Base-by-base conservation (phyloP, 2,797 vertebrate species). In the Yasuhikotakia modesta region DNA sequence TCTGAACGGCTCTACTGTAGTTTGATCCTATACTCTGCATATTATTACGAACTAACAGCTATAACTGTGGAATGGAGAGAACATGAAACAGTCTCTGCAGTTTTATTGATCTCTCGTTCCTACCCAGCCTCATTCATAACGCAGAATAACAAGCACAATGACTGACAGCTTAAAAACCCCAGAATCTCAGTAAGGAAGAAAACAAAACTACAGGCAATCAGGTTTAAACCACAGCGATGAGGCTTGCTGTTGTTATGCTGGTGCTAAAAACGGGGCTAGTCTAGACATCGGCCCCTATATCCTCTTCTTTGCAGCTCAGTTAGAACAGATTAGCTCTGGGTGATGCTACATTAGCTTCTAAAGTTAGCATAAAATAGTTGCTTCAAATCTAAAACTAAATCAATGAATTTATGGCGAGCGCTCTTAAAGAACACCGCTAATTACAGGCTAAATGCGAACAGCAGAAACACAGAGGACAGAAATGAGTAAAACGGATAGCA, bases 341-440 rank as follows among this genome's bases (percentile, higher is more conserved):
- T 85, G 86, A 87, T 88, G 92, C 92, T 92, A 92, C 91, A 91
- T 90, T 88, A 86, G 86, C 83, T 84, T 85, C 89, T 69, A 61
- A 84, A 13, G 19, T 58, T 19, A 70, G 61, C 39, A n/a, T 22
- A 72, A 79, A 74, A 74, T 16, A 67, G 70, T 58, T 61, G 10
- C 32, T 71, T 72, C 12, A 64, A 63, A 68, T 68, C 43, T 48
- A 77, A 65, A 52, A 73, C 21, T 57, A 73, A 69, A 60, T 72
- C 35, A 30, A 48, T 22, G 21, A 7, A 35, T 27, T 55, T 55
- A 30, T 45, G 17, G 22, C 21, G 39, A 30, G 10, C 22, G 10
- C 10, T 39, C 11, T 60, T 24, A 53, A 63, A 52, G 7, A 68
- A 58, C 21, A 67, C 46, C 21, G 30, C 3, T 21, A 55, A 30